phyloP scores from a whole-genome alignment of 2,113 vertebrate genomes.

The Tetrao urogallus region DNA sequence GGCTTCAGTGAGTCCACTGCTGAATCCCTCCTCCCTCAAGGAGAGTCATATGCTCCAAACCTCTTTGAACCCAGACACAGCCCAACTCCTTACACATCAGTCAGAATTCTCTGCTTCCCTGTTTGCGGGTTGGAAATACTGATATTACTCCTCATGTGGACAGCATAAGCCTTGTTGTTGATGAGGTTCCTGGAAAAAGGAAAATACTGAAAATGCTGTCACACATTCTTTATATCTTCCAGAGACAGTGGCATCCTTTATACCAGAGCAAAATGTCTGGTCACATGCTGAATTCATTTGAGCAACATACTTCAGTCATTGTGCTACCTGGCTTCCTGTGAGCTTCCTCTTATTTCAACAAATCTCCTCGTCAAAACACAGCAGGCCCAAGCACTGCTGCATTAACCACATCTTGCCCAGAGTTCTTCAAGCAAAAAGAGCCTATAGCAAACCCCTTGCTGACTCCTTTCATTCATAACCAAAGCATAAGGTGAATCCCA shows the following conservation, averaged over 20 bases:
- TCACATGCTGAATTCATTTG: not conserved
- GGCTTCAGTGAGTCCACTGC: not conserved
- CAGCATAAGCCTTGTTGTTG: not conserved
- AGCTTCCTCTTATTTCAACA: not conserved
- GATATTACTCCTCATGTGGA: not conserved
- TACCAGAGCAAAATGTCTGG: not conserved
- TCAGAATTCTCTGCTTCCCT: not conserved
- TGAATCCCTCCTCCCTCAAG: not conserved
- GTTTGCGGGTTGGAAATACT: not conserved
- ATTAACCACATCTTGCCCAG: not conserved
- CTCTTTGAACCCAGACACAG: not conserved
- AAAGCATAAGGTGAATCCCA: constrained; percentile 34
- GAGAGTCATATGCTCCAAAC: not conserved
- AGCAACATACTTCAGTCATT: not conserved
- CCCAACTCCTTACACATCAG: not conserved
- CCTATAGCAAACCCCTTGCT: not conserved
- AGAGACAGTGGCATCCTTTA: not conserved
- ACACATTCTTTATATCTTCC: not conserved
- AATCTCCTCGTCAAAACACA: not conserved
- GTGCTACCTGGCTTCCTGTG: not conserved
- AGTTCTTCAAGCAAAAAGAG: constrained; percentile 7
- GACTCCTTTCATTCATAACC: constrained; percentile 25
- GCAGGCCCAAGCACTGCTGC: not conserved
- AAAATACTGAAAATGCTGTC: not conserved
- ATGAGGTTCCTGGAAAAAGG: constrained; percentile 16